phyloP scores from a whole-genome alignment of 35 echinoderm and acorn worm species.

The Acanthaster planci region DNA sequence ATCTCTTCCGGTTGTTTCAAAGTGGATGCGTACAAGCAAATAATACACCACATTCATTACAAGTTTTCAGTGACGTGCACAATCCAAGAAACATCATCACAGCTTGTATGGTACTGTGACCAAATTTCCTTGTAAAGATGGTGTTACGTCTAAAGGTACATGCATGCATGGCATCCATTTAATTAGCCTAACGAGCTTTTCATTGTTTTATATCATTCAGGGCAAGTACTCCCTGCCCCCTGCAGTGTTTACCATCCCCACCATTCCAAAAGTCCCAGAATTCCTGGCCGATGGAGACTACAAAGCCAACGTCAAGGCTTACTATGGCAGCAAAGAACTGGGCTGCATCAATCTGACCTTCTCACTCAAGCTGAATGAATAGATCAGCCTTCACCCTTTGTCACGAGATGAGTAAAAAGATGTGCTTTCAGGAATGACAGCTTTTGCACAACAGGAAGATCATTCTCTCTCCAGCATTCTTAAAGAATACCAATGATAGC shows the following conservation, averaged over 20 bases:
- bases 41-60: background rate
- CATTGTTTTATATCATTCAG: background rate
- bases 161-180: background rate
- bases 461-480: no score
- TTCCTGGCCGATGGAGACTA: slow-evolving; percentile 6
- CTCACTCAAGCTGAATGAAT: background rate
- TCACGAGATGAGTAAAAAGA: no score
- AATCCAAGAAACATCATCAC: background rate
- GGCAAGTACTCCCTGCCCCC: background rate
- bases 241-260: background rate
- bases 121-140: background rate
- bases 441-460: no score
- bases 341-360: background rate
- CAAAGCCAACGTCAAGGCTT: background rate
- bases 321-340: background rate
- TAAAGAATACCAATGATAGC: no score
- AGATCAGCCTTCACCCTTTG: background rate
- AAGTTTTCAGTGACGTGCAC: background rate
- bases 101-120: background rate
- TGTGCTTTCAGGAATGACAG: no score
- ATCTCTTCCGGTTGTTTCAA: no score
- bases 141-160: background rate
- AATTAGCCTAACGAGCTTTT: background rate
- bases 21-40: background rate
- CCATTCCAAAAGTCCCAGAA: background rate